Conservation (phyloP, 2,888 invertebrate species). For the Mongoloraphidia duomilia region DNA sequence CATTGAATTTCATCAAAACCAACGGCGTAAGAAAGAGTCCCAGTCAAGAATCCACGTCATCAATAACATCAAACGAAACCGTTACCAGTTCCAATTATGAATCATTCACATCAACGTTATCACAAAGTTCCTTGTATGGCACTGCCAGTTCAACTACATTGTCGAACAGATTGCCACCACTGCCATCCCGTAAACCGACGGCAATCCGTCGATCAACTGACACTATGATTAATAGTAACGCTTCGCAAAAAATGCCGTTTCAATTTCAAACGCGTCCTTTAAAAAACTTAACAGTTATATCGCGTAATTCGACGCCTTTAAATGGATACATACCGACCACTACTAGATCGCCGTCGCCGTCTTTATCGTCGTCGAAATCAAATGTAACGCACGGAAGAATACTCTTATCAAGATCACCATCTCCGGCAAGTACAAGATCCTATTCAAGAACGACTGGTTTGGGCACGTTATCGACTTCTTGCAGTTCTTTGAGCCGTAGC, state of each 20-base stretch:
- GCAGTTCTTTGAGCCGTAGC: slow-evolving; percentile 24
- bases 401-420: slow-evolving; percentile 12
- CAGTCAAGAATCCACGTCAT: slow-evolving; percentile 16
- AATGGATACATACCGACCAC: not conserved
- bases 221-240: too few relatives aligned
- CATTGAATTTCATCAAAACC: slow-evolving; percentile 11
- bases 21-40: slow-evolving; percentile 12
- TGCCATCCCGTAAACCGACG: not conserved
- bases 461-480: not conserved
- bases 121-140: slow-evolving; percentile 5
- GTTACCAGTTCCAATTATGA: slow-evolving; percentile 9
- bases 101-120: slow-evolving; percentile 6
- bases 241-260: not conserved
- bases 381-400: slow-evolving; percentile 2
- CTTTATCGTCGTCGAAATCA: not conserved
- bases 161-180: not conserved
- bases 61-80: slow-evolving; percentile 10
- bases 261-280: slow-evolving; percentile 3
- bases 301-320: not conserved
- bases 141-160: not conserved
- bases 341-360: not conserved
- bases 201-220: not conserved
- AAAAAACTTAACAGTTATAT: not conserved
- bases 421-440: slow-evolving; percentile 4
- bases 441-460: slow-evolving; percentile 8